Evolutionary conservation across 2,797 vertebrate species (phyloP).

Genomic region (Chelmon rostratus): DNA sequence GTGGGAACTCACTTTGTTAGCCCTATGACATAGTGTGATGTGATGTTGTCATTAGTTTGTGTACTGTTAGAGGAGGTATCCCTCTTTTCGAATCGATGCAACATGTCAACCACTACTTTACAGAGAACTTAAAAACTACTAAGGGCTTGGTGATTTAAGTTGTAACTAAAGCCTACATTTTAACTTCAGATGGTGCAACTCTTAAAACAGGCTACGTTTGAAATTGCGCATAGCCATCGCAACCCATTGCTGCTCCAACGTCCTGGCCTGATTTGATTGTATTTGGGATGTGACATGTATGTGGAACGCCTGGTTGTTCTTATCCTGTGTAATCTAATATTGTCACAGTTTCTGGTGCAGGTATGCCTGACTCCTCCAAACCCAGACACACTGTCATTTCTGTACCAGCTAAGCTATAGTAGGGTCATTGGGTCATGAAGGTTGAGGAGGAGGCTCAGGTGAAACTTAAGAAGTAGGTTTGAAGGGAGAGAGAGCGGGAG

Average conservation of each 20-base stretch:
- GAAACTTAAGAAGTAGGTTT: not conserved
- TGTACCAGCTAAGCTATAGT: not conserved
- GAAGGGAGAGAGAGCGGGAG: not conserved
- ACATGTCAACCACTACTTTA: no score
- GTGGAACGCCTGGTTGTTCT: not conserved
- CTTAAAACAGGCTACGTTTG: no score
- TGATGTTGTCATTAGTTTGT: no score
- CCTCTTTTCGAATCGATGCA: no score
- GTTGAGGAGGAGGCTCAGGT: not conserved
- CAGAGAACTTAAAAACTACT: no score
- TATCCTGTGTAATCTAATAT: not conserved
- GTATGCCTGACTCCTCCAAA: not conserved
- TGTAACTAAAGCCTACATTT: no score
- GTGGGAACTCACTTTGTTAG: no score
- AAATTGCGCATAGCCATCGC: no score
- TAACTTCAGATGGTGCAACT: no score
- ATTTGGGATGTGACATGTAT: not conserved
- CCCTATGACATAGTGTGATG: no score
- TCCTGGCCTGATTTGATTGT: not conserved
- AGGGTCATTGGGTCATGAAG: not conserved
- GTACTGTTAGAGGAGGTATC: no score
- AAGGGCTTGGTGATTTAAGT: no score
- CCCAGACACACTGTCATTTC: not conserved
- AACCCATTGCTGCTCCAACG: not conserved
- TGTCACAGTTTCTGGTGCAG: not conserved